phyloP scores from a whole-genome alignment of 2,888 invertebrate species.

The Cheiracanthium punctorium region DNA sequence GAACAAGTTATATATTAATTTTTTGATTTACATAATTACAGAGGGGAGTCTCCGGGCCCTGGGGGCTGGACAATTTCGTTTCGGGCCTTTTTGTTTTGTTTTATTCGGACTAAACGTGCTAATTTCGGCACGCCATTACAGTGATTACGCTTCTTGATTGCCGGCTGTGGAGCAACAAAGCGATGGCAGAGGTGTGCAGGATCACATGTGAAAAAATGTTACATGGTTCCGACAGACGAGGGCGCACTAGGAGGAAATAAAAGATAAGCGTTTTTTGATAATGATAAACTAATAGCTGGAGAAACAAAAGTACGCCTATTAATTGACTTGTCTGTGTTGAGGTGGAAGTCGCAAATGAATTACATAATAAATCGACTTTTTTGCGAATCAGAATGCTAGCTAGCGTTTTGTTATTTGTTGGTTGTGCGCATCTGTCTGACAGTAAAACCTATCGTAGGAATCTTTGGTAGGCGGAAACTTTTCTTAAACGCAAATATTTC shows the following conservation, averaged over 20 bases:
- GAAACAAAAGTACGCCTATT: not conserved
- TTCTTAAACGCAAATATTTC: too few relatives aligned
- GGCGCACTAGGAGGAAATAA: not conserved
- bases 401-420: too few relatives aligned
- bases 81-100: constrained; percentile 10
- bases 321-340: not conserved
- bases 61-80: constrained; percentile 30
- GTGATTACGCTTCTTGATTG: constrained; percentile 24
- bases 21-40: constrained; percentile 66
- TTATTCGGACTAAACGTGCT: constrained; percentile 14
- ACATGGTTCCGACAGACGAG: not conserved
- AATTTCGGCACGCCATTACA: constrained; percentile 20
- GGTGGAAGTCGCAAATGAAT: too few relatives aligned
- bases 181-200: not conserved
- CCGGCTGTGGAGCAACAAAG: not conserved
- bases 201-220: not conserved
- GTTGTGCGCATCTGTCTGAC: too few relatives aligned
- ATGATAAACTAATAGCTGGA: not conserved
- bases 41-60: constrained; percentile 19
- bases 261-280: not conserved
- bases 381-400: too few relatives aligned
- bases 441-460: too few relatives aligned
- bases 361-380: too few relatives aligned
- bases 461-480: too few relatives aligned
- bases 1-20: constrained; percentile 57